phyloP scores from a whole-genome alignment of 1,140 invertebrate species.

The Dinoponera quadriceps region DNA sequence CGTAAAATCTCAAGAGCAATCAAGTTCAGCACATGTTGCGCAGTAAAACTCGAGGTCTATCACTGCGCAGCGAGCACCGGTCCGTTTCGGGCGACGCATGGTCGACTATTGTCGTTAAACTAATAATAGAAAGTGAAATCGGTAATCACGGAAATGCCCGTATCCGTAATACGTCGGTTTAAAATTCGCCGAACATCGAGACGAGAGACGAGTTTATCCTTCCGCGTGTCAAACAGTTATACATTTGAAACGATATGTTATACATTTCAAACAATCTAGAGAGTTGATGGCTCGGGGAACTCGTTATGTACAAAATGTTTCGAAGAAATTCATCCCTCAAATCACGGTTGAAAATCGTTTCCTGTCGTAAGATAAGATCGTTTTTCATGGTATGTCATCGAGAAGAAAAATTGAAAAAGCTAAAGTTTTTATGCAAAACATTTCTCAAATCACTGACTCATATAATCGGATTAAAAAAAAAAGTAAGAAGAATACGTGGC shows the following conservation, averaged over 20 bases:
- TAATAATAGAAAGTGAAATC: slow-evolving; percentile 55
- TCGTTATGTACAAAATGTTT: slow-evolving; percentile 3
- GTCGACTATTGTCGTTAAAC: slow-evolving; percentile 42
- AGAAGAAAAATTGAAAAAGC: too few relatives aligned
- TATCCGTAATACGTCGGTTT: slow-evolving; percentile 2
- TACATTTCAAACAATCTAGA: background rate
- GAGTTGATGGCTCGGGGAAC: background rate
- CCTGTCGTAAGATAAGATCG: background rate
- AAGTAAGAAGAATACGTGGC: too few relatives aligned
- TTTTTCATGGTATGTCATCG: background rate
- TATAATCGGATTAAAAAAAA: too few relatives aligned
- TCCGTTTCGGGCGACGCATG: slow-evolving; percentile 4
- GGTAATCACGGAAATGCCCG: slow-evolving; percentile 8
- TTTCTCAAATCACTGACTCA: too few relatives aligned
- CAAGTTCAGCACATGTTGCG: slow-evolving; percentile 20
- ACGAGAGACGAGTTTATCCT: background rate
- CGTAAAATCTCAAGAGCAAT: slow-evolving; percentile 31
- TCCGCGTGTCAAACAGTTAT: background rate
- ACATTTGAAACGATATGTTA: background rate
- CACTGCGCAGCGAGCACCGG: slow-evolving; percentile 6
- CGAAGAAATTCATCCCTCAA: background rate
- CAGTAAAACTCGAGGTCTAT: slow-evolving; percentile 45
- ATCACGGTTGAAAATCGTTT: background rate
- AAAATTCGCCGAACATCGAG: background rate
- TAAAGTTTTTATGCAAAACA: too few relatives aligned